Conservation (phyloP, 2,113 vertebrate species). For the Strix aluco region DNA sequence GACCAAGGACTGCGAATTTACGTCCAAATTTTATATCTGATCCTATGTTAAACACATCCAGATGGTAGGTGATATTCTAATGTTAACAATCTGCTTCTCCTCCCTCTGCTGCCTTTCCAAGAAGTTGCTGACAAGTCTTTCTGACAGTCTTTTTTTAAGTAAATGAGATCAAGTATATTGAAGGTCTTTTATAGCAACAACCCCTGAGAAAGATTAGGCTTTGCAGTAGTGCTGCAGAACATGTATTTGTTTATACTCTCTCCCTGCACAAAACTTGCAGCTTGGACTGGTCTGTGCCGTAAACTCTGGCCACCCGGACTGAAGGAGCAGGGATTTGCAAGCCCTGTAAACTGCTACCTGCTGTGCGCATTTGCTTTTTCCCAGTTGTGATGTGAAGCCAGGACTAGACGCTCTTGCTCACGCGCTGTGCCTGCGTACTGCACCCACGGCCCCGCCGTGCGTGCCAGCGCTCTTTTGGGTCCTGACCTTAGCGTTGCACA, state of each 20-base stretch:
- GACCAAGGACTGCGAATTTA: conserved; percentile 44
- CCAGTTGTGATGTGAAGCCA: background rate
- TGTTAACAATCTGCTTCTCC: conserved; percentile 47
- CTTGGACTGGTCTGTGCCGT: background rate
- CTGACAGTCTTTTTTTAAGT: conserved; percentile 50
- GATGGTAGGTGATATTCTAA: conserved; percentile 65
- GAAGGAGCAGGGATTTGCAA: background rate
- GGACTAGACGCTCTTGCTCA: background rate
- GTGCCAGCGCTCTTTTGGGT: accelerated
- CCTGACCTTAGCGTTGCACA: background rate
- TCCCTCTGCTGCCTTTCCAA: conserved; percentile 49
- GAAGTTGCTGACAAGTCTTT: conserved; percentile 62
- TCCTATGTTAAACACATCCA: conserved; percentile 44
- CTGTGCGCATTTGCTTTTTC: background rate
- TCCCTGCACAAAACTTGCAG: background rate
- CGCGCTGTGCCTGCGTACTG: background rate
- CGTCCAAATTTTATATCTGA: conserved; percentile 36
- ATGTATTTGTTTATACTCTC: background rate
- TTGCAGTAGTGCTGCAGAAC: background rate
- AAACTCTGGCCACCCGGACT: too few relatives aligned
- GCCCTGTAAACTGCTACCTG: background rate
- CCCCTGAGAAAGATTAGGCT: background rate
- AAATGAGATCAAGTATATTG: conserved; percentile 31
- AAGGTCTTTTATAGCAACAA: conserved; percentile 25
- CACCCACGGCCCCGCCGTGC: accelerated